Conservation (phyloP, 2,797 vertebrate genomes). For the Lagocephalus sceleratus region DNA sequence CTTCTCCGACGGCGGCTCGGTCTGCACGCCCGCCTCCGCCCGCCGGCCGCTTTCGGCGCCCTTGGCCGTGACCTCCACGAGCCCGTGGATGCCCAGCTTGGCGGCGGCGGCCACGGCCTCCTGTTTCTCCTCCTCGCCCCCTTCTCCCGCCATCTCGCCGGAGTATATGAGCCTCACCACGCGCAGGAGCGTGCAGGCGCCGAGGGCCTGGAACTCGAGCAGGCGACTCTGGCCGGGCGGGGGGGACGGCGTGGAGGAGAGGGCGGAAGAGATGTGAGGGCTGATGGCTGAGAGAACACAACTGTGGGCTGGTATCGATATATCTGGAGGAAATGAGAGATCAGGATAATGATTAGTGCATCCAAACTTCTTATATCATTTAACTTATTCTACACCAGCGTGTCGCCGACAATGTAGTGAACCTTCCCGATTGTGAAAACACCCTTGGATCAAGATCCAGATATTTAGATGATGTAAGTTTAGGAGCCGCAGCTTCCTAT, state of each 20-base stretch:
- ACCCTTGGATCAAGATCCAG: too few species aligned
- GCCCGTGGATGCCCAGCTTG: conserved; percentile 62
- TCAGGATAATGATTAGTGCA: not conserved
- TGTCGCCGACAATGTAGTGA: too few species aligned
- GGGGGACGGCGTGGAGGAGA: conserved; percentile 48
- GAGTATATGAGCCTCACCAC: conserved; percentile 73
- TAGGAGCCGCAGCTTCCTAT: too few species aligned
- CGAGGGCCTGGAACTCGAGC: conserved; percentile 63
- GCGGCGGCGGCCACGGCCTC: conserved; percentile 67
- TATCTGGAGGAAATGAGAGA: conserved; percentile 49
- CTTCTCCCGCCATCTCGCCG: conserved; percentile 66
- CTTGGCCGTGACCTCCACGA: conserved; percentile 58
- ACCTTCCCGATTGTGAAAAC: not conserved
- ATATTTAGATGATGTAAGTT: too few species aligned
- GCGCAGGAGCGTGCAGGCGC: conserved; percentile 61
- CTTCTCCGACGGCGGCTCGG: conserved; percentile 25
- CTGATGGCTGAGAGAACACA: conserved; percentile 76
- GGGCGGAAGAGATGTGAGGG: conserved; percentile 59
- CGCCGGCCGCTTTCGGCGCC: not conserved
- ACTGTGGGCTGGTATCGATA: conserved; percentile 75
- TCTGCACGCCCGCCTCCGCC: conserved; percentile 55
- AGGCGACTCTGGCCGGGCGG: conserved; percentile 54
- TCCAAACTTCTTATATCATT: too few species aligned
- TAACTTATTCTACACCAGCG: too few species aligned
- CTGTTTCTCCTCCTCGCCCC: conserved; percentile 60